Conservation (phyloP, 2,797 vertebrate genomes). For the Gadopsis marmoratus region DNA sequence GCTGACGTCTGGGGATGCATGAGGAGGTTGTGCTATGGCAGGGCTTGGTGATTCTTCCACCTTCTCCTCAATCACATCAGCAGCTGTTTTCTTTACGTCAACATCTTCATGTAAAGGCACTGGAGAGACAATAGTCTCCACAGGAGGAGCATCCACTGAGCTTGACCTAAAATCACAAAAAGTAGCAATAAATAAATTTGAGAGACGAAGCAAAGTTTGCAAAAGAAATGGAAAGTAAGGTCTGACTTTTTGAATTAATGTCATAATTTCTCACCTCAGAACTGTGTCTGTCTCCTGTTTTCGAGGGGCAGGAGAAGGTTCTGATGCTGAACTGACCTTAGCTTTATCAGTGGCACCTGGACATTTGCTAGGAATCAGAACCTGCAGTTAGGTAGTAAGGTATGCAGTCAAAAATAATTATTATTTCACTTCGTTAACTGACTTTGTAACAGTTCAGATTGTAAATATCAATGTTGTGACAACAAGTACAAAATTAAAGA, state of each 20-base stretch:
- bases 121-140: slow-evolving; percentile 68
- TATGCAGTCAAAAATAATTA: slow-evolving; percentile 21
- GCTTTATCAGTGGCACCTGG: slow-evolving; percentile 51
- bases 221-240: not conserved
- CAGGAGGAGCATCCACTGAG: slow-evolving; percentile 67
- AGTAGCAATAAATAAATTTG: not conserved
- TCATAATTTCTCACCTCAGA: slow-evolving; percentile 70
- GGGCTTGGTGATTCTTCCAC: slow-evolving; percentile 68
- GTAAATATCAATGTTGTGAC: slow-evolving; percentile 2
- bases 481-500: not conserved
- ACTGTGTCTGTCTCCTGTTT: slow-evolving; percentile 64
- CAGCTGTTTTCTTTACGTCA: slow-evolving; percentile 23
- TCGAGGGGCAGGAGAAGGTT: slow-evolving; percentile 37
- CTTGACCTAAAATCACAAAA: slow-evolving; percentile 68
- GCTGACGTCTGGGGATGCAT: slow-evolving; percentile 83
- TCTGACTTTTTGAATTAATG: not conserved
- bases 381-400: slow-evolving; percentile 75
- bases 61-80: slow-evolving; percentile 65
- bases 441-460: not conserved
- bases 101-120: slow-evolving; percentile 47
- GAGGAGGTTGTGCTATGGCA: slow-evolving; percentile 69
- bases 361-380: slow-evolving; percentile 82
- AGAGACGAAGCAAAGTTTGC: not conserved
- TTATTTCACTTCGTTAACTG: not conserved
- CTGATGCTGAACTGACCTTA: slow-evolving; percentile 33